phyloP scores from a whole-genome alignment of 1,140 invertebrate species.

The Drosophila melanogaster region DNA sequence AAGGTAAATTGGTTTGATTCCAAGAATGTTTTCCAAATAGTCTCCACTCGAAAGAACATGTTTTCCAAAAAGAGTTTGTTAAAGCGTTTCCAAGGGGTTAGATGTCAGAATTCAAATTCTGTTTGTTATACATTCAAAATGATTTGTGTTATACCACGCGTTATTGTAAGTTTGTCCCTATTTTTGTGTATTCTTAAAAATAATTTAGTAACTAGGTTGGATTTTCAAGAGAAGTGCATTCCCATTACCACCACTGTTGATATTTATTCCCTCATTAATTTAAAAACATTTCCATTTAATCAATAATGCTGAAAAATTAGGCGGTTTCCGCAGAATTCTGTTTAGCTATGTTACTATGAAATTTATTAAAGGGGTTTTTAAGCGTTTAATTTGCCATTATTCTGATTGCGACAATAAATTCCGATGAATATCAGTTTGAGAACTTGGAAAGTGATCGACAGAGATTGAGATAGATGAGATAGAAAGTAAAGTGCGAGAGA shows the following conservation, averaged over 20 bases:
- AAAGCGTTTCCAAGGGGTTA: background rate
- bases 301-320: background rate
- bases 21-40: background rate
- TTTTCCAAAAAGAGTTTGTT: background rate
- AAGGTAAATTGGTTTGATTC: background rate
- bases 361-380: background rate
- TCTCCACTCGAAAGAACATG: background rate
- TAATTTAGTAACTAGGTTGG: background rate
- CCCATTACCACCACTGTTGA: constrained; percentile 29
- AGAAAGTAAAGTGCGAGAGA: background rate
- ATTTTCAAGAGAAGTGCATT: constrained; percentile 6
- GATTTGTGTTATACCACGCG: too few relatives aligned
- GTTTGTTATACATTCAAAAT: too few relatives aligned
- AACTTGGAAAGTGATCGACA: constrained; percentile 31
- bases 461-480: constrained; percentile 10
- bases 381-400: constrained; percentile 22
- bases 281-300: constrained; percentile 1
- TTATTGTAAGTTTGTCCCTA: too few relatives aligned
- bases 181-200: too few relatives aligned
- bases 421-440: constrained; percentile 34
- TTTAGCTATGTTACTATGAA: background rate
- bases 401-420: constrained; percentile 62
- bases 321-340: constrained; percentile 3
- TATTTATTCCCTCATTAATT: constrained; percentile 16
- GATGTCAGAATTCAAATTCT: too few relatives aligned